Percentiles rank a stretch among this genome's conserved stretches.
Conservation (phyloP, 2,113 vertebrate genomes). For the Capreolus pygargus region DNA sequence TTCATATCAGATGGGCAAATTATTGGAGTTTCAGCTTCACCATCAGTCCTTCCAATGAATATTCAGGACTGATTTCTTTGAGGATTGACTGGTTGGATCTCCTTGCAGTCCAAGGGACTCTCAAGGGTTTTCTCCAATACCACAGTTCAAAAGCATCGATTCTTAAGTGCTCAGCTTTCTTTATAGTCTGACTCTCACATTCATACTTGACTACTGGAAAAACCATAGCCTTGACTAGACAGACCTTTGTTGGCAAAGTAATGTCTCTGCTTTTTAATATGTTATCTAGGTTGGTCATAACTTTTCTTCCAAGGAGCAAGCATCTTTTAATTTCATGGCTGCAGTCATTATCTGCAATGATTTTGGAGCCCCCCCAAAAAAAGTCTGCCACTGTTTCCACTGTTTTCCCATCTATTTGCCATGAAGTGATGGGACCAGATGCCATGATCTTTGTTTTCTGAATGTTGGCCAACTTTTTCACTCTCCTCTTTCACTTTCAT, state of each 20-base stretch:
- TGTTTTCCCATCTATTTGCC: neutral
- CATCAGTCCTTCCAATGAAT: neutral
- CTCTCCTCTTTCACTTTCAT: neutral
- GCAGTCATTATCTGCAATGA: neutral
- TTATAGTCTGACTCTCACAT: neutral
- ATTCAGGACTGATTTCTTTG: neutral
- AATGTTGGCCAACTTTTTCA: neutral
- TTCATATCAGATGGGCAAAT: rapidly evolving
- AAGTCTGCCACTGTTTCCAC: neutral
- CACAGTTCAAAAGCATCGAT: neutral
- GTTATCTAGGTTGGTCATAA: neutral
- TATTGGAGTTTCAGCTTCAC: neutral
- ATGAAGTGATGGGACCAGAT: neutral
- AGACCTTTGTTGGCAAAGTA: neutral
- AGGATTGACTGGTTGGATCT: neutral
- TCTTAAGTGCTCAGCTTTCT: rapidly evolving
- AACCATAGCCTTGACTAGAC: neutral
- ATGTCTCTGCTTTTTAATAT: neutral
- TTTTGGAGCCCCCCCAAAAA: neutral
- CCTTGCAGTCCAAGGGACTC: neutral
- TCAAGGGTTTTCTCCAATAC: neutral
- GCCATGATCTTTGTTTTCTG: neutral
- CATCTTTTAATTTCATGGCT: neutral
- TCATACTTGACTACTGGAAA: neutral
- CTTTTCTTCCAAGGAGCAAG: neutral